Conservation (phyloP, 1,140 invertebrate species). For the Alviniconcha marisindica region DNA sequence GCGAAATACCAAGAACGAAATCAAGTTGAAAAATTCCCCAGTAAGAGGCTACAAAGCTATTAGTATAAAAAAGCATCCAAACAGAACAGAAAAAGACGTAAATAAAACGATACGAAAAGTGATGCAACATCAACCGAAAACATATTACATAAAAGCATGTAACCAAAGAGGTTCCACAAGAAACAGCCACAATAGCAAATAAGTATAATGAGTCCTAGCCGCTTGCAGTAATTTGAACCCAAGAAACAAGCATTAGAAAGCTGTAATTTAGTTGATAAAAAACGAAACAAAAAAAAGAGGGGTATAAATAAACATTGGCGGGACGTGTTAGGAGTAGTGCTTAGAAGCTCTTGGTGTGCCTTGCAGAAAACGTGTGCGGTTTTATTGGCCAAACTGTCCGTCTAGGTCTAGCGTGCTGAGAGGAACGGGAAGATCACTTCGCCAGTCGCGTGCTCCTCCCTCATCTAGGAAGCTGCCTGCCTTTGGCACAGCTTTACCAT, state of each 20-base stretch:
- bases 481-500: too few species aligned
- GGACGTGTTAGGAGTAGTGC: background rate
- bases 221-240: constrained; percentile 12
- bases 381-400: too few species aligned
- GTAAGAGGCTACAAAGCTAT: too few species aligned
- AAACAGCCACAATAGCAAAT: constrained; percentile 14
- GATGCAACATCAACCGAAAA: background rate
- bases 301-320: background rate
- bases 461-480: too few species aligned
- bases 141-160: background rate
- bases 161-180: background rate
- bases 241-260: constrained; percentile 23
- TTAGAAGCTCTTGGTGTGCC: background rate
- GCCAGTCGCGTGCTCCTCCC: too few species aligned
- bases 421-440: too few species aligned
- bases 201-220: constrained; percentile 6
- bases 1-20: too few species aligned
- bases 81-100: background rate
- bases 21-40: too few species aligned
- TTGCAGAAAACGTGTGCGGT: background rate
- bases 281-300: too few species aligned
- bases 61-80: constrained; percentile 19
- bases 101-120: background rate
- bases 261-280: background rate
- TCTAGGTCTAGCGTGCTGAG: too few species aligned